Percentiles rank a stretch among this genome's conserved stretches.
Evolutionary conservation across 2,888 invertebrate genomes (phyloP).

Genomic region (Hypsopygia costalis): DNA sequence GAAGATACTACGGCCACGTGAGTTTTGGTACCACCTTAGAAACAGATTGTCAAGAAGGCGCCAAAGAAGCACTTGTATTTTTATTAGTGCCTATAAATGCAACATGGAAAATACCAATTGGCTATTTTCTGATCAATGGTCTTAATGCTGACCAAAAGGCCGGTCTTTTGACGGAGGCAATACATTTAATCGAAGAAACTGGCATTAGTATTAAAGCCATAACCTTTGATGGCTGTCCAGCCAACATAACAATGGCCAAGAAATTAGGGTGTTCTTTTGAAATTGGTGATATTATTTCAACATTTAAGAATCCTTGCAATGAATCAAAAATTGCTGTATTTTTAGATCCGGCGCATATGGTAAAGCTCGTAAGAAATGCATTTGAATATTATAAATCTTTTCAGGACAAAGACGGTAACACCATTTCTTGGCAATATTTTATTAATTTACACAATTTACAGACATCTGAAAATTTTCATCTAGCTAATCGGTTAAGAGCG

Average conservation of each 20-base stretch:
- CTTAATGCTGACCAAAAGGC: conserved; percentile 15
- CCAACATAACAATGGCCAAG: conserved; percentile 20
- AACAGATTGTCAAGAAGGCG: conserved; percentile 11
- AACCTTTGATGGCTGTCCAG: conserved; percentile 25
- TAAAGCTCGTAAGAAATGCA: too few species aligned
- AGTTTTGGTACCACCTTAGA: conserved; percentile 12
- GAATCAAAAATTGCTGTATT: too few species aligned
- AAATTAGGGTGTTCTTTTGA: conserved; percentile 17
- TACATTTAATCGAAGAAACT: conserved; percentile 5
- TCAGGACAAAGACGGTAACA: too few species aligned
- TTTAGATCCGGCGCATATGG: too few species aligned
- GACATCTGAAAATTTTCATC: too few species aligned
- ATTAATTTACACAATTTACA: too few species aligned
- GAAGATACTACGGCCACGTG: conserved; percentile 11
- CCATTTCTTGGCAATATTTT: too few species aligned
- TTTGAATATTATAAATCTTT: too few species aligned
- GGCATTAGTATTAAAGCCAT: conserved; percentile 16
- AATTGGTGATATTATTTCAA: neutral
- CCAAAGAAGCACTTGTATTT: conserved; percentile 15
- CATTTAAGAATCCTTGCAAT: too few species aligned
- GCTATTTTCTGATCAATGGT: conserved; percentile 16
- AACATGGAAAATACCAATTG: conserved; percentile 17
- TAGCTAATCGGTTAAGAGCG: too few species aligned
- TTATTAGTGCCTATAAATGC: conserved; percentile 15
- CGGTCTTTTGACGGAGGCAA: conserved; percentile 4